Conservation (phyloP, 2,888 invertebrate genomes). For the Lumbricus terrestris region DNA sequence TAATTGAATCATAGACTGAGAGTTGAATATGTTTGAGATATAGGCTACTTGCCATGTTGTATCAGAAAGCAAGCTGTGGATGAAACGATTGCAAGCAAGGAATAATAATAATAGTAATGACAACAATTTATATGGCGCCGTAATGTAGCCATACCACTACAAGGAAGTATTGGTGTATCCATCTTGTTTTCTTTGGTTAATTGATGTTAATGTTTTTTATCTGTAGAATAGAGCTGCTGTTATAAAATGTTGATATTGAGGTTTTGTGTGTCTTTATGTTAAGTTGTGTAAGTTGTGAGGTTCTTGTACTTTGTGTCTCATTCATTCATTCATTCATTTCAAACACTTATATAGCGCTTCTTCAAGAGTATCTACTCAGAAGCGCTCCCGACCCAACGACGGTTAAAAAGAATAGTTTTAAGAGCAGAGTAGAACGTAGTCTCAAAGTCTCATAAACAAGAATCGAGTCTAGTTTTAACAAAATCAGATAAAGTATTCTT, state of each 20-base stretch:
- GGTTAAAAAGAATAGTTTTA: no score
- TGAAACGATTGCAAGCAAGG: no score
- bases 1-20: neutral
- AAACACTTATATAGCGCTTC: no score
- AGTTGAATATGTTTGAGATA: neutral
- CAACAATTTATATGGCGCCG: no score
- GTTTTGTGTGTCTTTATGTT: neutral
- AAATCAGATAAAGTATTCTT: neutral
- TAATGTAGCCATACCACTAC: no score
- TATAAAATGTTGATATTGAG: neutral
- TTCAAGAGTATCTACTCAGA: no score
- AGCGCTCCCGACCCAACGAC: no score
- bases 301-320: neutral
- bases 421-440: no score
- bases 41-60: no score
- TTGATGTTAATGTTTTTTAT: neutral
- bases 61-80: neutral
- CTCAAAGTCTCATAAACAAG: neutral
- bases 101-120: no score
- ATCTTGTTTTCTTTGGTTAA: neutral
- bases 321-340: no score
- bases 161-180: neutral
- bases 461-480: neutral
- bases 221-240: neutral
- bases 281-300: neutral